Evolutionary conservation across 1,140 invertebrate species (phyloP), one percentile per base, ranked within the genome.

Genomic region (Drosophila hydei): DNA sequence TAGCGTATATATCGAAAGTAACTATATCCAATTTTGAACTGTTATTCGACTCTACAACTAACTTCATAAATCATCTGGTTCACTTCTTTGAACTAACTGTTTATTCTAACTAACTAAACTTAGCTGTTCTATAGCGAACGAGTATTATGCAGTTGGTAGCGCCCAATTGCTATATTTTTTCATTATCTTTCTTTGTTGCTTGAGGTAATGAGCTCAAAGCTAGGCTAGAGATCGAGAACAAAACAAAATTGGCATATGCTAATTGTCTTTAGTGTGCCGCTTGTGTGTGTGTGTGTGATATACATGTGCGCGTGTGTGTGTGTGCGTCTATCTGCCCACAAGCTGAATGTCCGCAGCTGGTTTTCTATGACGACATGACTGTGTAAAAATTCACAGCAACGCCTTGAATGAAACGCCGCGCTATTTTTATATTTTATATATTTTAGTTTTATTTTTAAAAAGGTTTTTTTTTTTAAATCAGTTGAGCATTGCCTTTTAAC

Each of bases 171-270:
- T 5, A 33, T 11, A 11, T 42, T 42, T 14, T 42, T 18, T 42
- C 38, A 16, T 43, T 12, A 18, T 38, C 12, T 38, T 19, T 9
- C n/a, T 25, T 50, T 63, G 45, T 50, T 33, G 42, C 59, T 38
- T 16, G 45, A 18, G 40, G 27, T 48, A 60, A 60, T 60, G 62
- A 36, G 50, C 33, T 71, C 42, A 73, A 54, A 59, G 71, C 30
- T 51, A 54, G 43, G 62, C 25, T 45, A 59, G 23, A 70, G 61
- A 51, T 65, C 52, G 60, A 71, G 45, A 56, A 71, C 52, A 51
- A 52, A 52, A 23, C 40, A 50, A 67, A 88, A 87, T 87, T 87
- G 77, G 74, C 81, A 87, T 87, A 87, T 87, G 81, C 83, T 87
- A 87, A 87, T 87, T 85, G 52, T 59, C 75, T 79, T 59, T 51